Conservation (phyloP, 2,888 invertebrate species). For the Tryphoninae sp. region DNA sequence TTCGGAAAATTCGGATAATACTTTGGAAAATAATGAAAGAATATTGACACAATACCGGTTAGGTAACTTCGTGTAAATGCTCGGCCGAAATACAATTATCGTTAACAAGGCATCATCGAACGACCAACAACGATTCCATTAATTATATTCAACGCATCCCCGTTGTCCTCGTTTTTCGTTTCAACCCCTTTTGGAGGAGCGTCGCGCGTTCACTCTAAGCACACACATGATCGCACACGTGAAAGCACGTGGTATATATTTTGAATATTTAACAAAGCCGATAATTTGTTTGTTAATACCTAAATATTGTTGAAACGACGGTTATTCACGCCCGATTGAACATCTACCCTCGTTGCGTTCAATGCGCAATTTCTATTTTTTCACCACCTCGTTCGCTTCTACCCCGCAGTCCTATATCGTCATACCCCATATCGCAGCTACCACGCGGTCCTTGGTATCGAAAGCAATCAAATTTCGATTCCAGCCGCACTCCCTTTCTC, state of each 20-base stretch:
- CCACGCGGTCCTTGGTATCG: conserved; percentile 28
- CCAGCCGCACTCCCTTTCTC: conserved; percentile 10
- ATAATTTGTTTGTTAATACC: conserved; percentile 67
- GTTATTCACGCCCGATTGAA: conserved; percentile 19
- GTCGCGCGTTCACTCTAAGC: conserved; percentile 7
- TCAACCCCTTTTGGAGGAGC: not conserved
- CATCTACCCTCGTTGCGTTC: not conserved
- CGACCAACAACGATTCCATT: conserved; percentile 69
- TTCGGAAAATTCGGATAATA: not conserved
- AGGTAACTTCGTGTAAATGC: not conserved
- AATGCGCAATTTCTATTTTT: conserved; percentile 33
- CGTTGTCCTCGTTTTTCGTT: conserved; percentile 2
- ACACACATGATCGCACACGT: not conserved
- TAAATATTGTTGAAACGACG: conserved; percentile 55
- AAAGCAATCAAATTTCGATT: conserved; percentile 57
- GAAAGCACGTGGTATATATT: conserved; percentile 52
- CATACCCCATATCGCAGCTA: conserved; percentile 4
- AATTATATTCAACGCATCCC: conserved; percentile 61
- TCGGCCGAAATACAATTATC: conserved; percentile 65
- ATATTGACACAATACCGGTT: not conserved
- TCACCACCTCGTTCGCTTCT: not conserved
- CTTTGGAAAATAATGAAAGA: not conserved
- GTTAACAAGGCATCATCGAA: conserved; percentile 67
- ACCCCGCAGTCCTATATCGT: not conserved
- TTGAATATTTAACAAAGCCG: conserved; percentile 59